Evolutionary conservation across 1,140 invertebrate species (phyloP).

Genomic region (Argopecten irradians): DNA sequence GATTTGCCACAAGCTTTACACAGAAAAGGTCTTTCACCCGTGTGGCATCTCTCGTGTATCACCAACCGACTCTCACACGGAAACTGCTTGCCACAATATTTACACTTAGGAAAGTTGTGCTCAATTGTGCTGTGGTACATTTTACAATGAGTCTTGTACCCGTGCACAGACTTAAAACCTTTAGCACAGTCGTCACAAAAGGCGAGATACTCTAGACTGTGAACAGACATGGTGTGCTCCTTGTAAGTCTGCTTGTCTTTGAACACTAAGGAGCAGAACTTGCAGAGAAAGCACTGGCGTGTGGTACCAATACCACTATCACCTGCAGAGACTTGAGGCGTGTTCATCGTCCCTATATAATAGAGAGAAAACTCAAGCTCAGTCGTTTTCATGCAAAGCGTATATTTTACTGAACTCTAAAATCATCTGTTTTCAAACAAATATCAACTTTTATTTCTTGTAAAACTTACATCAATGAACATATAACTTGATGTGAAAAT

Average conservation of each 20-base stretch:
- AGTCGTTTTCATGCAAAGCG: neutral
- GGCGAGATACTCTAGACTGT: conserved; percentile 8
- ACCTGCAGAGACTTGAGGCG: neutral
- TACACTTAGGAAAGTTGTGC: conserved; percentile 8
- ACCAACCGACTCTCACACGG: conserved; percentile 4
- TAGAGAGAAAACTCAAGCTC: conserved; percentile 3
- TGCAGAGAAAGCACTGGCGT: conserved; percentile 7
- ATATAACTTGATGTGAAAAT: too few relatives aligned
- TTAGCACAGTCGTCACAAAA: neutral
- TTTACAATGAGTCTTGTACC: neutral
- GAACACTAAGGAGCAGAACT: conserved; percentile 8
- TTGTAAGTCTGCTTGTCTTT: conserved; percentile 17
- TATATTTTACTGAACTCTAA: neutral
- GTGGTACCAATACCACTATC: neutral
- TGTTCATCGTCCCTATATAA: neutral
- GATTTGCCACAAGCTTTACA: neutral
- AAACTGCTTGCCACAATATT: conserved; percentile 16
- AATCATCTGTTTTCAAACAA: neutral
- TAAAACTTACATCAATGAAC: neutral
- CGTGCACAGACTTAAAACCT: neutral
- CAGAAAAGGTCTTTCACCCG: neutral
- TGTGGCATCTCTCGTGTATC: neutral
- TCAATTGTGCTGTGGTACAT: conserved; percentile 3
- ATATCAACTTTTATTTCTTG: neutral
- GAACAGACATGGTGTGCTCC: neutral